A percentile compares a stretch with the other conserved stretches of the same genome.
Conservation (phyloP, 2,113 vertebrate species). For the Barnardius zonarius region DNA sequence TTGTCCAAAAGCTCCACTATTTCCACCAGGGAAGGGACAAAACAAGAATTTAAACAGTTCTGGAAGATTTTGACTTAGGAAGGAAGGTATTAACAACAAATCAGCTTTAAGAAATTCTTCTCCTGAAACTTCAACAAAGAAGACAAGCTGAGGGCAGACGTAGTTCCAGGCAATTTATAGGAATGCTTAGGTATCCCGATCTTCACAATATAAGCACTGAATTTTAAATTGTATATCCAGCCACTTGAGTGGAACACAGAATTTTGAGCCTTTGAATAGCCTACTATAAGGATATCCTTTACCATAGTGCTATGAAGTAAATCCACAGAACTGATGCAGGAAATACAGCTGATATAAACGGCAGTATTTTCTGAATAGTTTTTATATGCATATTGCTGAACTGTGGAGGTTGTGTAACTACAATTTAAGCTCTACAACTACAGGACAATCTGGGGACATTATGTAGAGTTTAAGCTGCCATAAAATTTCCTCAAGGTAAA, state of each 20-base stretch:
- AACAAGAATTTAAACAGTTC: background rate
- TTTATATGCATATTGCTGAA: background rate
- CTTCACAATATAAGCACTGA: background rate
- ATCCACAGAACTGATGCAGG: background rate
- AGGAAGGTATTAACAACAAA: background rate
- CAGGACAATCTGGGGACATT: background rate
- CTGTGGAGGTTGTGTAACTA: background rate
- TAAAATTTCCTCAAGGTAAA: background rate
- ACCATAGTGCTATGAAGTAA: background rate
- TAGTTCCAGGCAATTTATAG: background rate
- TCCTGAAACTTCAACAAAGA: background rate
- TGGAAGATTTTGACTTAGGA: background rate
- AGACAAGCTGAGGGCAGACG: background rate
- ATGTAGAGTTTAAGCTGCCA: background rate
- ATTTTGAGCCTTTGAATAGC: background rate
- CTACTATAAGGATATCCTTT: background rate
- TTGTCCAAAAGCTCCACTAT: background rate
- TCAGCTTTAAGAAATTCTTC: background rate
- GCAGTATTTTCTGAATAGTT: conserved; percentile 2
- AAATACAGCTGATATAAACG: background rate
- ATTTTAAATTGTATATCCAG: background rate
- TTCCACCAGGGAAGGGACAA: background rate
- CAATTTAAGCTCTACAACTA: background rate
- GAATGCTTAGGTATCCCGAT: background rate
- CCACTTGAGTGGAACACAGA: background rate